These are phyloP conservation scores for Gobio occitaniae DNA, from an alignment of 2,797 vertebrate species.

Conservation along the genomic window DNA sequence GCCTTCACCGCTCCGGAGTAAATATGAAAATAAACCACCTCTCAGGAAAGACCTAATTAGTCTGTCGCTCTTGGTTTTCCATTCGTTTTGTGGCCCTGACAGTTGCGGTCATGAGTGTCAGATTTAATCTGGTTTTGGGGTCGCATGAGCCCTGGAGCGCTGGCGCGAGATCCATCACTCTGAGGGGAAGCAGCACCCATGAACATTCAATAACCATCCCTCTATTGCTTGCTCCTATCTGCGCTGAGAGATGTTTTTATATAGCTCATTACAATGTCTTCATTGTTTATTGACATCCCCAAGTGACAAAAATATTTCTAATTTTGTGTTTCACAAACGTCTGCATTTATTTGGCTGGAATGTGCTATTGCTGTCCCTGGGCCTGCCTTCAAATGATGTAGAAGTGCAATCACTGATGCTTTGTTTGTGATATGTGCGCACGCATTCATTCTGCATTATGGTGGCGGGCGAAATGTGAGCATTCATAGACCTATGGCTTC, in stretches of 20 bases:
- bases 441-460: slow-evolving; percentile 67
- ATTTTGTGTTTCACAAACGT: slow-evolving; percentile 65
- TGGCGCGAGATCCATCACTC: slow-evolving; percentile 74
- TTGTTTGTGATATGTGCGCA: slow-evolving; percentile 62
- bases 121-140: slow-evolving; percentile 78
- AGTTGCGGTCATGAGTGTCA: slow-evolving; percentile 76
- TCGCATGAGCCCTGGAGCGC: slow-evolving; percentile 70
- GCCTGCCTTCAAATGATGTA: slow-evolving; percentile 61
- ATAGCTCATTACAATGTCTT: slow-evolving; percentile 73
- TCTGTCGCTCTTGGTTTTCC: slow-evolving; percentile 72
- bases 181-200: slow-evolving; percentile 67
- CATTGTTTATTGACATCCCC: slow-evolving; percentile 64
- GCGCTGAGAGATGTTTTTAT: slow-evolving; percentile 73
- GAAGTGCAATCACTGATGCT: slow-evolving; percentile 63
- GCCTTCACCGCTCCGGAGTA: slow-evolving; percentile 71
- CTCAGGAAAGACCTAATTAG: slow-evolving; percentile 77
- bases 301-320: slow-evolving; percentile 58
- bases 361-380: slow-evolving; percentile 68
- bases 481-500: slow-evolving; percentile 54
- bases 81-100: slow-evolving; percentile 69
- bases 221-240: slow-evolving; percentile 53
- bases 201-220: slow-evolving; percentile 75
- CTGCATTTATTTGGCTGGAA: slow-evolving; percentile 73
- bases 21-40: slow-evolving; percentile 80
- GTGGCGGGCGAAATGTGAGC: slow-evolving; percentile 49